Evolutionary conservation across 92 coral and sea anemone species (phyloP).

Genomic region (Micromussa lordhowensis): DNA sequence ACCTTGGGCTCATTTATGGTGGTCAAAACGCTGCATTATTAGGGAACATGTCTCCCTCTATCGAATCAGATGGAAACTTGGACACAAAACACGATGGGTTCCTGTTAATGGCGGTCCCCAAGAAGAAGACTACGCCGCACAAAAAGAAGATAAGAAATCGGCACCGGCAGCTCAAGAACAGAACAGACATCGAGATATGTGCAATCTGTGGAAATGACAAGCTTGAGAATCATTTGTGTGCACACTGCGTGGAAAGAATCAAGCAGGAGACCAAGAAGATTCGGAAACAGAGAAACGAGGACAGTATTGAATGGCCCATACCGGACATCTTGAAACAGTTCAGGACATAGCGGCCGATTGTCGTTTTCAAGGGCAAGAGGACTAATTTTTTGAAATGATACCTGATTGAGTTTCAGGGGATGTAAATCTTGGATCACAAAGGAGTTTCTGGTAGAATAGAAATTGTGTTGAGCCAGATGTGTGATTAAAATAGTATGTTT

Average conservation of each 20-base stretch:
- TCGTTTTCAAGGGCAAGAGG: background rate
- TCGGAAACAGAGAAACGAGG: slow-evolving; percentile 63
- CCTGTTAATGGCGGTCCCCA: slow-evolving; percentile 95
- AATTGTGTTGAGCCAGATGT: background rate
- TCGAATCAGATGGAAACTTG: slow-evolving; percentile 6
- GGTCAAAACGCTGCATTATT: background rate
- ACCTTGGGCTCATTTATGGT: slow-evolving; percentile 3
- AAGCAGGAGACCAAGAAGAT: slow-evolving; percentile 68
- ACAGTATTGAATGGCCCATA: slow-evolving; percentile 84
- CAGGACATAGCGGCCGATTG: slow-evolving; percentile 46
- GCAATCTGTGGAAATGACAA: slow-evolving; percentile 89
- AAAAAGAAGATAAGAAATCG: slow-evolving; percentile 90
- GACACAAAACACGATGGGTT: slow-evolving; percentile 57
- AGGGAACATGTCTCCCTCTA: background rate
- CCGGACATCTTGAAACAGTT: slow-evolving; percentile 86
- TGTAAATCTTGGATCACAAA: background rate
- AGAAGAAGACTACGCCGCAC: slow-evolving; percentile 89
- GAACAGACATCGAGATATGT: slow-evolving; percentile 95
- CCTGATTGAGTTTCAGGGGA: background rate
- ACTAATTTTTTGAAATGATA: background rate
- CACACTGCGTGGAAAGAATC: slow-evolving; percentile 79
- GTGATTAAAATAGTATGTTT: background rate
- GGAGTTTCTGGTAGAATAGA: background rate
- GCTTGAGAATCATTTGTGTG: slow-evolving; percentile 89
- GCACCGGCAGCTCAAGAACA: slow-evolving; percentile 92